Percentiles rank a stretch among this genome's conserved stretches.
phyloP scores from a whole-genome alignment of 2,888 invertebrate genomes.

The Rhamnusium bicolor region DNA sequence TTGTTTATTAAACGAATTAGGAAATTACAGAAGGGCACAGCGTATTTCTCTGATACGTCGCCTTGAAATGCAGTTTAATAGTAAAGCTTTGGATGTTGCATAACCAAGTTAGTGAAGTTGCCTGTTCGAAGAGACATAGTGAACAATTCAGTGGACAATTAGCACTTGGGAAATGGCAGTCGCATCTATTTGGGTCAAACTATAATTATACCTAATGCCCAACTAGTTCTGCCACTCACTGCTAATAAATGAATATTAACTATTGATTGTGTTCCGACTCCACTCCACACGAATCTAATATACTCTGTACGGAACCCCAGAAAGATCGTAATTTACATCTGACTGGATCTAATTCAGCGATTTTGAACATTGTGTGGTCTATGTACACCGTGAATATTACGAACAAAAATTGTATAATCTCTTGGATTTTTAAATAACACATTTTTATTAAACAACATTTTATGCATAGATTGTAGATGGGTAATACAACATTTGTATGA shows the following conservation, averaged over 20 bases:
- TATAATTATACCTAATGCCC: slow-evolving; percentile 55
- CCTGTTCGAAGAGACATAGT: slow-evolving; percentile 44
- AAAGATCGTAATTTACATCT: not conserved
- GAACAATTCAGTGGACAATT: slow-evolving; percentile 56
- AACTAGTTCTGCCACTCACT: slow-evolving; percentile 53
- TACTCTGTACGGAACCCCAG: not conserved
- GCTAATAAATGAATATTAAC: slow-evolving; percentile 53
- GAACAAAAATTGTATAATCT: too few relatives aligned
- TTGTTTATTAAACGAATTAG: slow-evolving; percentile 45
- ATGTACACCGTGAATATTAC: too few relatives aligned
- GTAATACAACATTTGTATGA: too few relatives aligned
- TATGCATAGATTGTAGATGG: too few relatives aligned
- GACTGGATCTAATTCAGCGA: not conserved
- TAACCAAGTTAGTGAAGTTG: slow-evolving; percentile 56
- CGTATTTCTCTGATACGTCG: slow-evolving; percentile 43
- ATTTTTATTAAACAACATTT: too few relatives aligned
- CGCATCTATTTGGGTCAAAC: slow-evolving; percentile 53
- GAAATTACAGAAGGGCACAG: slow-evolving; percentile 42
- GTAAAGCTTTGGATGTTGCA: slow-evolving; percentile 48
- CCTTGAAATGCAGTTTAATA: slow-evolving; percentile 47
- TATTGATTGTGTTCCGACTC: slow-evolving; percentile 33
- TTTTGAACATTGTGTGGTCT: too few relatives aligned
- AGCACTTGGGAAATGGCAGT: slow-evolving; percentile 55
- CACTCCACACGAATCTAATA: not conserved
- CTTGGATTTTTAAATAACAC: too few relatives aligned